Evolutionary conservation across 1,140 invertebrate species (phyloP), one percentile per base, ranked within the genome.

Genomic region (Anoplophora glabripennis): DNA sequence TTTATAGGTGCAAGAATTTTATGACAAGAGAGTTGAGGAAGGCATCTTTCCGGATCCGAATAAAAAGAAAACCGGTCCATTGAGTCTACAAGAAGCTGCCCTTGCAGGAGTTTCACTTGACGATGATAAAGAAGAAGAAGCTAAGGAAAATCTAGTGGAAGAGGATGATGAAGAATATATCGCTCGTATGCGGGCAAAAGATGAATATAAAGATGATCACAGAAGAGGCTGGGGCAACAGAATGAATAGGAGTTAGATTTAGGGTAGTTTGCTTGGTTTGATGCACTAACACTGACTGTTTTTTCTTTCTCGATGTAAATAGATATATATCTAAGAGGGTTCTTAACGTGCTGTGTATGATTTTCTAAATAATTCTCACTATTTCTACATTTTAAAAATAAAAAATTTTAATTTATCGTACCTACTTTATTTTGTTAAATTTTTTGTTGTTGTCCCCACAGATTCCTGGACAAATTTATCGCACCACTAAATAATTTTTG

Each of bases 181-280:
- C 47, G 80, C 76, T 4, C 81, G 83, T 60, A 78, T 84, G 66
- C 80, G 91, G 47, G 82, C 81, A 54, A 88, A 87, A 84, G 95
- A 98, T 77, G 94, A 96, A 63, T 97, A 90, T 72, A 96, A 94
- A 77, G 94, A 97, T 80, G 88, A 86, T 33, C 89, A 94, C 74
- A 84, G 88, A 49, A 77, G 91, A 48, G 93, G 93, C 2, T 92
- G 89, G 86, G 93, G 93, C 28, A 96, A 95, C 77, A 80, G 91
- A 37, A 80, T 89, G 68, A 94, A 94, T 74, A 80, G 90, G 68
- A 94, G 92, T 78, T 92, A 83, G 21, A 18, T 28, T 28, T 28
- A 5, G 3, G 21, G 21, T 5, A 3, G 21, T 5, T 28, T 28
- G 5, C 5, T 28, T 28, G 21, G 21, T 28, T 2, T 28, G 5